These are phyloP conservation scores for Lasioglossum zephyrum DNA, from an alignment of 2,888 invertebrate genomes.

Conservation along the genomic window DNA sequence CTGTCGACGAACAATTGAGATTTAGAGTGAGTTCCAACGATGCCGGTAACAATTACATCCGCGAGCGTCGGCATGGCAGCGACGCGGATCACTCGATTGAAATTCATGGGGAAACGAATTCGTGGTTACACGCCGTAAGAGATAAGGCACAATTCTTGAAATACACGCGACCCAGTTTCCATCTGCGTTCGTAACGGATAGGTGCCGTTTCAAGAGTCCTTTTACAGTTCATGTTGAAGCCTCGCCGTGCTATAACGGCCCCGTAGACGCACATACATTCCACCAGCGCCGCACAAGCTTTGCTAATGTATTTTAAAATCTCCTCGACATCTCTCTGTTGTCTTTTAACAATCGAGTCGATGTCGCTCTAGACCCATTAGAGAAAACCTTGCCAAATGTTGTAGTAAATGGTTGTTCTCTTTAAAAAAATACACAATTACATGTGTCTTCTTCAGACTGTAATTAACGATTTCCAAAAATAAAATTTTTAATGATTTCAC, in stretches of 20 bases:
- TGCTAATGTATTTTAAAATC: conserved; percentile 35
- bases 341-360: conserved; percentile 21
- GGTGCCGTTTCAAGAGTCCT: conserved; percentile 59
- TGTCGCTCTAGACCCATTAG: conserved; percentile 5
- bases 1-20: conserved; percentile 54
- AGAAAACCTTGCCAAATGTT: background rate
- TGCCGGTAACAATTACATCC: conserved; percentile 48
- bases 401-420: background rate
- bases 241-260: conserved; percentile 42
- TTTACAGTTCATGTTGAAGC: conserved; percentile 53
- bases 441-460: no score
- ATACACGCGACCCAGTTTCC: conserved; percentile 71
- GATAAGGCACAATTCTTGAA: conserved; percentile 73
- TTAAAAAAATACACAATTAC: background rate
- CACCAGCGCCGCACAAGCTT: conserved; percentile 5
- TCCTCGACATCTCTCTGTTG: background rate
- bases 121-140: conserved; percentile 68
- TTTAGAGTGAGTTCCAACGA: conserved; percentile 61
- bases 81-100: conserved; percentile 62
- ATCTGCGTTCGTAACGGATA: conserved; percentile 32
- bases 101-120: conserved; percentile 73
- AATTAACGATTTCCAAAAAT: no score
- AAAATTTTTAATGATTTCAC: no score
- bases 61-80: conserved; percentile 50
- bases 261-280: conserved; percentile 26